Base-by-base conservation (phyloP, 2,888 invertebrate species). In the Allophyes oxyacanthae region DNA sequence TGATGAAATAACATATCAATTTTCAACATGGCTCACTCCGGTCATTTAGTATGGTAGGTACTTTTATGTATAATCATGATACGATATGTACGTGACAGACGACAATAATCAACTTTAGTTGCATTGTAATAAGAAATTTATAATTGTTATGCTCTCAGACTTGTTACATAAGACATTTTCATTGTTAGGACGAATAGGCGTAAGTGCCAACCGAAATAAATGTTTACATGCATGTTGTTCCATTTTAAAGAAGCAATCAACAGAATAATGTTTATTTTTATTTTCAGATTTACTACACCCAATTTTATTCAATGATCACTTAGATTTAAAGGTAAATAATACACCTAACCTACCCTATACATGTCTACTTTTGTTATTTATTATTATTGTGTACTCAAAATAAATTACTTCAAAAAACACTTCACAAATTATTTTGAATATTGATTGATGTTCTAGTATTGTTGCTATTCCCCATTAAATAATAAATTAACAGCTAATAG, bases 21-120 rank as follows among this genome's bases (percentile, higher is more conserved):
- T 87, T 89, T 85, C 91, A 91, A 91, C 87, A 91, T 90, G 91
- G 91, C 91, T 84, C 84, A 77, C 83, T 79, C 77, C 79, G 78
- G 81, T 81, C 78, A 74, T 69, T 79, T 77, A 48, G 61, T 74
- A 69, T 78, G 68, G 71, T 78, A 79, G 65, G 69, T 79, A 77
- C 65, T 72, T 74, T 63, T 70, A 72, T 59, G 59, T 80, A 68
- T 71, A 75, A 75, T 66, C 74, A 72, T 63, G 56, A 65, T 76
- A 71, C 60, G 58, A 52, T 69, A 58, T 60, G 48, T 66, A 59
- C 51, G 51, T 74, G 69, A 68, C 67, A 62, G 58, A 52, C 69
- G 56, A 69, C 49, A 62, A 51, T 48, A 66, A 52, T 51, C 62
- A 69, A 66, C 61, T 52, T 55, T 46, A 40, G 15, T 53, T 58